These are phyloP conservation scores for Exocentrus adspersus DNA, from an alignment of 2,888 invertebrate species.

Conservation along the genomic window DNA sequence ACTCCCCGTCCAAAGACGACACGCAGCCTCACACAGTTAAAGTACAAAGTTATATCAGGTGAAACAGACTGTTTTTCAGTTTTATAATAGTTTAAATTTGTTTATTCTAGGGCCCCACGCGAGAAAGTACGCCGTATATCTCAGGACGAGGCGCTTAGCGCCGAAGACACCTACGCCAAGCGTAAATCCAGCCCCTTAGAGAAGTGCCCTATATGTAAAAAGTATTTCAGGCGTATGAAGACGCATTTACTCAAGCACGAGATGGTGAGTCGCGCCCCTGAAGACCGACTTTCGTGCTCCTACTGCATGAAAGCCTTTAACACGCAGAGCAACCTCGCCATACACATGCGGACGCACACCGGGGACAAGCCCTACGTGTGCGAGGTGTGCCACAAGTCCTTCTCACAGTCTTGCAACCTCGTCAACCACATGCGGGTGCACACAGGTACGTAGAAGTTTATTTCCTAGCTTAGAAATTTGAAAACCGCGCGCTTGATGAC, in stretches of 20 bases:
- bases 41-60: conserved; percentile 37
- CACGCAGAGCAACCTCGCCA: conserved; percentile 58
- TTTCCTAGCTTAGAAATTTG: too few species aligned
- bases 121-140: conserved; percentile 54
- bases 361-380: conserved; percentile 60
- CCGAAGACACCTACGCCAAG: conserved; percentile 53
- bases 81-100: too few species aligned
- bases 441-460: conserved; percentile 51
- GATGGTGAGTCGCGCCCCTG: conserved; percentile 49
- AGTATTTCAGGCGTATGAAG: conserved; percentile 62
- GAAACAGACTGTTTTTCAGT: conserved; percentile 20
- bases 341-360: conserved; percentile 61
- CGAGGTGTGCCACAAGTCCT: conserved; percentile 60
- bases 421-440: conserved; percentile 62
- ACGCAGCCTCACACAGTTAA: conserved; percentile 16
- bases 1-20: conserved; percentile 44
- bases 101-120: conserved; percentile 42
- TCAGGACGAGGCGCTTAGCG: conserved; percentile 53
- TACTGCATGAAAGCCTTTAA: conserved; percentile 57
- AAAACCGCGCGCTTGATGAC: too few species aligned
- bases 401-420: conserved; percentile 61
- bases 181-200: conserved; percentile 60
- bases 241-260: conserved; percentile 63
- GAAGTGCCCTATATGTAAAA: conserved; percentile 62
- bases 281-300: conserved; percentile 53